Conservation (phyloP, 2,888 invertebrate species). For the Apamea sordens region DNA sequence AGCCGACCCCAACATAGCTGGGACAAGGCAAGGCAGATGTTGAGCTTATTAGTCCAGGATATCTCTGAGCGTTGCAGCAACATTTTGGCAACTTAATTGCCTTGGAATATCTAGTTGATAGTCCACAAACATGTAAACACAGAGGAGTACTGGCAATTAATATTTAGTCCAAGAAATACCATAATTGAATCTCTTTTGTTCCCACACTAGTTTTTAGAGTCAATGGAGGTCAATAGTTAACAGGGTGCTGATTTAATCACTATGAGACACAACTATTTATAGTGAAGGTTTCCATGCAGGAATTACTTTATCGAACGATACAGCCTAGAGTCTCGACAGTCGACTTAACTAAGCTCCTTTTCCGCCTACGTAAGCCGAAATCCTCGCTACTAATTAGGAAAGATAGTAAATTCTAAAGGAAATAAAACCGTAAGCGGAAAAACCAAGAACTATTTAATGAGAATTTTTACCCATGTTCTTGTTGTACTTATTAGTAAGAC, state of each 20-base stretch:
- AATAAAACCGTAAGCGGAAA: constrained; percentile 12
- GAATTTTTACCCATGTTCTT: neutral
- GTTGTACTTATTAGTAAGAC: constrained; percentile 12
- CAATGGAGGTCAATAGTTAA: constrained; percentile 47
- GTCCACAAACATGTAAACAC: neutral
- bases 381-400: constrained; percentile 16
- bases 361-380: constrained; percentile 9
- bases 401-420: constrained; percentile 18
- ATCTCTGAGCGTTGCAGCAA: neutral
- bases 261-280: constrained; percentile 35
- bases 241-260: constrained; percentile 50
- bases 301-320: neutral
- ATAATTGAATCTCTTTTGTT: constrained; percentile 29
- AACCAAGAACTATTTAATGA: constrained; percentile 7
- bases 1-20: no score
- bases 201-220: constrained; percentile 49
- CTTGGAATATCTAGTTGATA: neutral
- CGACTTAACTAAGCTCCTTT: constrained; percentile 11
- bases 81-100: neutral
- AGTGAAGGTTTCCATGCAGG: neutral
- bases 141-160: neutral
- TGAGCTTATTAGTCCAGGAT: neutral
- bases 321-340: neutral
- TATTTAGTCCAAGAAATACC: neutral
- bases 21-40: no score